Conservation (phyloP, 2,888 invertebrate species). For the Esperia sulphurella region DNA sequence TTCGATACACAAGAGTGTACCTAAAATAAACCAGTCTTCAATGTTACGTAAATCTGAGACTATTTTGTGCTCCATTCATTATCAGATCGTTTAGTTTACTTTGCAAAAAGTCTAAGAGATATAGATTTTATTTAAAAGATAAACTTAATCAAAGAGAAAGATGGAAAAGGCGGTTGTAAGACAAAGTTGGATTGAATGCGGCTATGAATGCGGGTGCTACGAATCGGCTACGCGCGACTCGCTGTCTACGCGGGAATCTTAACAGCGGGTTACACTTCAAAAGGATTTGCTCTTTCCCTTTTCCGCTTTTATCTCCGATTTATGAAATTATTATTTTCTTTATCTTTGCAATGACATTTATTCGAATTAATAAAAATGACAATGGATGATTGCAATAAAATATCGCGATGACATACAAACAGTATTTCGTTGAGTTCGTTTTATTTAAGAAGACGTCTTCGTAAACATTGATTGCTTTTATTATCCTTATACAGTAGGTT, state of each 20-base stretch:
- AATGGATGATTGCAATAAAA: too few relatives aligned
- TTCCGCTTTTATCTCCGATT: too few relatives aligned
- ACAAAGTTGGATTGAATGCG: slow-evolving; percentile 1
- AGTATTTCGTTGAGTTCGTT: background rate
- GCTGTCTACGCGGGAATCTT: slow-evolving; percentile 5
- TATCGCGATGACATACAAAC: background rate
- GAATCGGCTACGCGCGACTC: slow-evolving; percentile 2
- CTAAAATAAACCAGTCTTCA: background rate
- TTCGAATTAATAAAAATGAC: too few relatives aligned
- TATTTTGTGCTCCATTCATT: slow-evolving; percentile 19
- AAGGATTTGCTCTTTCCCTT: background rate
- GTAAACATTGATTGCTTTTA: background rate
- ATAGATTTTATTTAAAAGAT: too few relatives aligned
- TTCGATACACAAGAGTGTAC: background rate
- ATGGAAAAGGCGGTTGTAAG: background rate
- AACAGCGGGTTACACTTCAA: slow-evolving; percentile 1
- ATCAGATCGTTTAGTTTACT: background rate
- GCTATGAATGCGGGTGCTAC: slow-evolving; percentile 8
- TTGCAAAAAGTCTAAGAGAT: too few relatives aligned
- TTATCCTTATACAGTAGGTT: background rate
- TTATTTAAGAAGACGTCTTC: background rate
- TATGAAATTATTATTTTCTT: too few relatives aligned
- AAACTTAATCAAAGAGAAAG: background rate
- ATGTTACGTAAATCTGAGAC: slow-evolving; percentile 25
- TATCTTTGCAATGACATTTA: too few relatives aligned